A percentile compares a stretch with the other conserved stretches of the same genome.
Evolutionary conservation across 2,113 vertebrate genomes (phyloP).

Genomic region (Acanthochromis polyacanthus): DNA sequence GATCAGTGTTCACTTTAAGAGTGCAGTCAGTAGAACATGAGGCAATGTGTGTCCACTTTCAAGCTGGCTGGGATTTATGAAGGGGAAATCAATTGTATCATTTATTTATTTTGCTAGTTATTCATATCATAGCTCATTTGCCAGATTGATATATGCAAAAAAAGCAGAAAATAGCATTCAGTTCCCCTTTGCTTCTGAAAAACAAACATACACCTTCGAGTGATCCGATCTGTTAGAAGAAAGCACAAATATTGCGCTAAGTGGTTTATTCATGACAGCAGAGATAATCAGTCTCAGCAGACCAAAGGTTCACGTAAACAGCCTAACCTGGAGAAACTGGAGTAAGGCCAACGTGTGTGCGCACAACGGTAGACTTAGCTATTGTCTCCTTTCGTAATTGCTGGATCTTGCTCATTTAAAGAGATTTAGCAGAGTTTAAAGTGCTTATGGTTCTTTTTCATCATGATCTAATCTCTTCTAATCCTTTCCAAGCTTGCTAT

Average conservation of each 20-base stretch:
- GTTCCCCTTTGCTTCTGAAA: slow-evolving; percentile 6
- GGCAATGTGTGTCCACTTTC: neutral
- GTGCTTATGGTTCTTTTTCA: slow-evolving; percentile 32
- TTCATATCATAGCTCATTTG: neutral
- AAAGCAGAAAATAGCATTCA: neutral
- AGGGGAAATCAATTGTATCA: neutral
- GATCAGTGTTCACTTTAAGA: neutral
- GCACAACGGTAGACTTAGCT: slow-evolving; percentile 6
- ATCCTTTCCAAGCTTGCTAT: slow-evolving; percentile 50
- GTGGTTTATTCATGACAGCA: slow-evolving; percentile 54
- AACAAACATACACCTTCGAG: neutral
- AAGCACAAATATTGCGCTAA: slow-evolving; percentile 20
- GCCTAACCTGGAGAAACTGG: slow-evolving; percentile 47
- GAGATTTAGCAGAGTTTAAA: slow-evolving; percentile 48
- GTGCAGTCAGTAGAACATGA: neutral
- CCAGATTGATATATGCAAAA: neutral
- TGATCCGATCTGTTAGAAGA: slow-evolving; percentile 22
- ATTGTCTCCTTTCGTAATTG: slow-evolving; percentile 50
- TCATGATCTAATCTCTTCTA: slow-evolving; percentile 58
- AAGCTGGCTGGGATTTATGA: neutral
- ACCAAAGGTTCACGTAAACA: slow-evolving; percentile 41
- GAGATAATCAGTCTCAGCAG: slow-evolving; percentile 34
- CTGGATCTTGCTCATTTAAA: slow-evolving; percentile 51
- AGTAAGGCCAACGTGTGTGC: slow-evolving; percentile 25
- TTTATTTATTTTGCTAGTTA: too few species aligned